These are phyloP conservation scores for Ursus arctos DNA, from an alignment of 2,113 vertebrate species.

Conservation along the genomic window DNA sequence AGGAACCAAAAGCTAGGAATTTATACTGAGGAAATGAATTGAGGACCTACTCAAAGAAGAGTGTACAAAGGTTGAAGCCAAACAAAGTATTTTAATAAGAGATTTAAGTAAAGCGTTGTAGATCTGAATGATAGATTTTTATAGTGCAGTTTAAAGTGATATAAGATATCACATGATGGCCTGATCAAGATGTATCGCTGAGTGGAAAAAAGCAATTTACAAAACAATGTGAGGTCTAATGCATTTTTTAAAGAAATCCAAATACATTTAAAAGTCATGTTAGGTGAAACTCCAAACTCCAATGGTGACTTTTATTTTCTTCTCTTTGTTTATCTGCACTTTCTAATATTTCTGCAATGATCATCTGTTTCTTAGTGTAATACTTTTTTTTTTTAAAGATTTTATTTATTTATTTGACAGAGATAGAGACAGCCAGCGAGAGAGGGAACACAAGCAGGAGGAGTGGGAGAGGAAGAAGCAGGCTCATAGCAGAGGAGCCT, in stretches of 20 bases:
- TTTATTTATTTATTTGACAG: too few relatives aligned
- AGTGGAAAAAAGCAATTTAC: background rate
- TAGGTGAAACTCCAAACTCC: background rate
- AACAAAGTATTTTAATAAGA: background rate
- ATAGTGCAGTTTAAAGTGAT: background rate
- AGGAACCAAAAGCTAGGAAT: background rate
- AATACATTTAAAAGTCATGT: background rate
- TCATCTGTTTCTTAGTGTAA: background rate
- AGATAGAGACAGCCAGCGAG: too few relatives aligned
- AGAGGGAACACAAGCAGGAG: too few relatives aligned
- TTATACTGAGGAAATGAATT: conserved; percentile 26
- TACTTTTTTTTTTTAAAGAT: background rate
- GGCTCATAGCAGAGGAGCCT: too few relatives aligned
- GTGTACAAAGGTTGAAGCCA: background rate
- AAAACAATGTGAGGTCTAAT: background rate
- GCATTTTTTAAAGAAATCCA: background rate
- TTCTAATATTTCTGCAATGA: background rate
- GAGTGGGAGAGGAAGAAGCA: too few relatives aligned
- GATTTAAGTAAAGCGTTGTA: background rate
- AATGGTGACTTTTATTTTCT: background rate
- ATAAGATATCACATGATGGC: background rate
- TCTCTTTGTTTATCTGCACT: background rate
- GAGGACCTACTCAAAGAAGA: background rate
- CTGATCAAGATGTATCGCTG: background rate
- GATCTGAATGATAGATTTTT: background rate